Evolutionary conservation across 2,888 invertebrate species (phyloP), one percentile per base, ranked within the genome.

Genomic region (Andrena praecox): DNA sequence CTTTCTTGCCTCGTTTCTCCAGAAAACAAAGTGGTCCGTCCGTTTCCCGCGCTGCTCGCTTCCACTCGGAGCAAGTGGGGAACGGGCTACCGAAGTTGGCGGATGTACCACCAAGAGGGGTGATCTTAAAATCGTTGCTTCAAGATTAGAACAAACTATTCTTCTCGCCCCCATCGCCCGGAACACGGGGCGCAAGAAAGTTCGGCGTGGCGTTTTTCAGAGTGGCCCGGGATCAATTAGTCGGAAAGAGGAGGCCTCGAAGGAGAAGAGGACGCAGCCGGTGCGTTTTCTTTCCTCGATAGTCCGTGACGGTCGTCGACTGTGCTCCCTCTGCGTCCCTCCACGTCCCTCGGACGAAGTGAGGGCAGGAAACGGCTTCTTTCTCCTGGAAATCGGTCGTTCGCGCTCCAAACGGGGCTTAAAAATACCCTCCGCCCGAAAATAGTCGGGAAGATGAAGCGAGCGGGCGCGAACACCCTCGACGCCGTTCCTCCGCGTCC

Each of bases 341-440:
- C 33, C 68, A 48, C 60, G 54, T 31, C 54, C 42, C 48, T 29
- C 24, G 20, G 7, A 24, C 50, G 6, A 35, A 69, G 27, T 27
- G 77, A 56, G 71, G 54, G 52, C 77, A 82, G 80, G 77, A 84
- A 77, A 80, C 78, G 72, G 71, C 70, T 86, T 85, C 83, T 88
- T 84, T 82, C 86, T 86, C 75, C 79, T 84, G 71, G 80, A 87
- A 84, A 87, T 87, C 85, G 83, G 80, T 64, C 81, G 84, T 79
- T 87, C 76, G 74, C 35, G 80, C 67, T 82, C 90, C 87, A 90
- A 90, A 91, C 87, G 87, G 73, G 87, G 85, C 86, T 91, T 91
- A 91, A 92, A 93, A 93, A 93, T 93, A 92, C 88, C 88, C 88
- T 69, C 59, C 77, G 87, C 85, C 89, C 84, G 83, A 92, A 87